These are phyloP conservation scores for Silurus aristotelis DNA, from an alignment of 2,797 vertebrate genomes.

Conservation along the genomic window DNA sequence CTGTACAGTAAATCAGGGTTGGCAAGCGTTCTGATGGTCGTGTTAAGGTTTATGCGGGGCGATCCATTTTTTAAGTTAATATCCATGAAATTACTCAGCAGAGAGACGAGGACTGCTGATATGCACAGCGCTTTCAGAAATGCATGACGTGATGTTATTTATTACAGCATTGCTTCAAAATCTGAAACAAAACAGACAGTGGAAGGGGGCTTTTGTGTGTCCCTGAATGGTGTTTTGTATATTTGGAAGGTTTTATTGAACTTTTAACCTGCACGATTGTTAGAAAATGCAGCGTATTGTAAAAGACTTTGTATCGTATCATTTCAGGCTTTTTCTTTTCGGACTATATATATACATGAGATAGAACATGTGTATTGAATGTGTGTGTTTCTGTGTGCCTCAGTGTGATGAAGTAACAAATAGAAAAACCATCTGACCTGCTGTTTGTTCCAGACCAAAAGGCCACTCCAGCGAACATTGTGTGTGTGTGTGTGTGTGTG, in stretches of 20 bases:
- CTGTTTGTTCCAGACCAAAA: slow-evolving; percentile 69
- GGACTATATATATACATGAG: too few relatives aligned
- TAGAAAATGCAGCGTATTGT: too few relatives aligned
- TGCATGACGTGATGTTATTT: background rate
- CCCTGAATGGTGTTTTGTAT: background rate
- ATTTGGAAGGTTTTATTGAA: background rate
- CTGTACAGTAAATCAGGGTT: background rate
- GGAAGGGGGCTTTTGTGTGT: background rate
- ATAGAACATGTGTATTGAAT: too few relatives aligned
- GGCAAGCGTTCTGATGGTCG: background rate
- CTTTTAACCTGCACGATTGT: background rate
- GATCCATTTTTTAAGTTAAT: background rate
- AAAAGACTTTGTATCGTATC: too few relatives aligned
- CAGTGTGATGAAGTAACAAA: background rate
- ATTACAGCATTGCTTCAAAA: background rate
- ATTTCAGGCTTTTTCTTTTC: background rate
- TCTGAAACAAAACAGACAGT: background rate
- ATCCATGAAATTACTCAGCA: background rate
- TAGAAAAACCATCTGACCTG: slow-evolving; percentile 26
- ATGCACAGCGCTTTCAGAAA: background rate
- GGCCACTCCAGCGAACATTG: background rate
- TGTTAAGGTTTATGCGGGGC: background rate
- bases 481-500: background rate
- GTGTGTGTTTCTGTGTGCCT: background rate
- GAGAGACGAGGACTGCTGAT: background rate